phyloP scores from a whole-genome alignment of 1,140 invertebrate genomes.

The Apocrypta bakeri region DNA sequence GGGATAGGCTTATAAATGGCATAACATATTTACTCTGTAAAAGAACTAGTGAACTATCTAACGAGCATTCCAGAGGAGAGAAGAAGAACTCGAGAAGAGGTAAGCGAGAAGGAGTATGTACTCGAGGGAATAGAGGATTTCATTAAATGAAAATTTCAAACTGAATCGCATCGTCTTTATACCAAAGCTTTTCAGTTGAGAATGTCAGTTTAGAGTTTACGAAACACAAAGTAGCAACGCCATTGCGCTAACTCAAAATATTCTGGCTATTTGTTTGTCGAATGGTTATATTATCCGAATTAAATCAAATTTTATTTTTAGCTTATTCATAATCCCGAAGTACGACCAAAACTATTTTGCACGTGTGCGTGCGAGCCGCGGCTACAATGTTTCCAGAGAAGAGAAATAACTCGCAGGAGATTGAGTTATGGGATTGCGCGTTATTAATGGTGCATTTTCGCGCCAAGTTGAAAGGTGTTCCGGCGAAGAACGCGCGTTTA shows the following conservation, averaged over 20 bases:
- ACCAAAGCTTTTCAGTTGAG: neutral
- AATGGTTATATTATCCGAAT: neutral
- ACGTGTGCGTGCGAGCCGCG: neutral
- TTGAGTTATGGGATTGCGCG: conserved; percentile 24
- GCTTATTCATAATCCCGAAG: neutral
- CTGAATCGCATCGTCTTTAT: conserved; percentile 1
- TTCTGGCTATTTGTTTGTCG: neutral
- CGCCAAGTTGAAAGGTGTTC: neutral
- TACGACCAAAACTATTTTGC: too few species aligned
- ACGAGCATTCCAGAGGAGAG: neutral
- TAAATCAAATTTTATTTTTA: neutral
- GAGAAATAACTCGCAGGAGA: conserved; percentile 4
- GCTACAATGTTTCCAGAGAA: neutral
- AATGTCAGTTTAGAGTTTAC: conserved; percentile 8
- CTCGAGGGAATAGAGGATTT: conserved; percentile 16
- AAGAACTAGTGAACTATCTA: too few species aligned
- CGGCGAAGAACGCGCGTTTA: neutral
- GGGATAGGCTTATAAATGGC: neutral
- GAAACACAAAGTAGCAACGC: conserved; percentile 20
- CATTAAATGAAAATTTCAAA: conserved; percentile 31
- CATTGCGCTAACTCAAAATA: neutral
- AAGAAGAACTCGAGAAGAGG: neutral
- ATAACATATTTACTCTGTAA: too few species aligned
- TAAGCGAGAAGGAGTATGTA: neutral
- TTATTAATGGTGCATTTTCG: conserved; percentile 40